Base-by-base conservation (phyloP, 2,888 invertebrate genomes). In the Mechanitis messenoides region DNA sequence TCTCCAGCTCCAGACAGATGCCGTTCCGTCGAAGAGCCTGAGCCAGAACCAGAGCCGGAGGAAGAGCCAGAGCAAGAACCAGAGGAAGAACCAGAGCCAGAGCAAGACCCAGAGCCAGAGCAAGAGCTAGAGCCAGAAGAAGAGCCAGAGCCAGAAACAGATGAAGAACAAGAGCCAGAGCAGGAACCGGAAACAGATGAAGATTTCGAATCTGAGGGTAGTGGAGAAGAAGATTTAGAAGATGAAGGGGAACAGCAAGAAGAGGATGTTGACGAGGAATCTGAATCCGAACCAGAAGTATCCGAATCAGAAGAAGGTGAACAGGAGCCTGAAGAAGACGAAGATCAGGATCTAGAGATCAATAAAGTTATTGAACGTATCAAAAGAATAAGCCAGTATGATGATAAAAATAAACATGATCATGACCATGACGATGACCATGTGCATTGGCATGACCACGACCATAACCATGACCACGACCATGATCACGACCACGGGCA, bases 171-270 rank as follows among this genome's bases (percentile, higher is more conserved):
- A 5, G 71, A 88, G 63, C 83, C 87, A 5, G 81, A 81, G 65
- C 74, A 84, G 11, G 81, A 83, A 68, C 74, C 79, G 28, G 80
- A 80, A 66, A 73, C 81, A 45, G 81, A 89, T 69, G 83, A 91
- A 0, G 20, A 20, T 20, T 20, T 20, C 20, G 68, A 62, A 20
- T 38, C 35, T 12, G 66, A 66, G 50, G 62, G 55, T 6, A 20
- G 11, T 20, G 60, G 42, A 9, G 42, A 61, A 5, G 47, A 50
- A 31, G 60, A 55, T 33, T 45, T 42, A 7, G 61, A 61, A 33
- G 9, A 45, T 55, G 58, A 65, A 35, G 62, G 59, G 61, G 55
- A 53, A 35, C 3, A 11, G 6, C 42, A 68, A 5, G 64, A 58
- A 53, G 56, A 59, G 9, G 62, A 67, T 9, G 9, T 33, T 20